Percentiles rank a stretch among this genome's conserved stretches.
Evolutionary conservation across 2,797 vertebrate species (phyloP).

Genomic region (Rhinogobio ventralis): DNA sequence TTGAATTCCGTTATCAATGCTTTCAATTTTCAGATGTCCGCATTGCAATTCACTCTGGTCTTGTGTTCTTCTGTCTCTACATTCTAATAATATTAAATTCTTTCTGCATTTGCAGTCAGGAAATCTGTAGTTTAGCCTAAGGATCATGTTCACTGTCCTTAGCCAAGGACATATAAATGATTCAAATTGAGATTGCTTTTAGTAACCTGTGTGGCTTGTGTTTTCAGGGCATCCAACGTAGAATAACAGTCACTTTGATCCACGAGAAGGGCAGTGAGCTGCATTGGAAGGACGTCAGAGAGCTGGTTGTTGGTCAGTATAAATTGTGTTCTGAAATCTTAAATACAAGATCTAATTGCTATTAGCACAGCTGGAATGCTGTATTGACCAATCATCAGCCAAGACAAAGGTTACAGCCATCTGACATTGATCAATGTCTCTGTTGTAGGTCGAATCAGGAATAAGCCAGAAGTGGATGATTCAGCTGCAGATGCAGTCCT

Average conservation of each 20-base stretch:
- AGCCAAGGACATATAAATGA: slow-evolving; percentile 40
- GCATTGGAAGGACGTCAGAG: slow-evolving; percentile 97
- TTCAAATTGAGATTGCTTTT: slow-evolving; percentile 31
- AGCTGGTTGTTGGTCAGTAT: slow-evolving; percentile 95
- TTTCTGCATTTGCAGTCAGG: not conserved
- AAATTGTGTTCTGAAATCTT: not conserved
- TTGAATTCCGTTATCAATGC: not conserved
- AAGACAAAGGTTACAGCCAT: not conserved
- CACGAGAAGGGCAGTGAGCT: slow-evolving; percentile 97
- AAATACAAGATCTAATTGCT: not conserved
- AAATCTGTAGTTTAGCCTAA: slow-evolving; percentile 11
- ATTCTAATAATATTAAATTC: not conserved
- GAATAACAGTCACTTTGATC: slow-evolving; percentile 96
- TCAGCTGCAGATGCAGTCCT: slow-evolving; percentile 89
- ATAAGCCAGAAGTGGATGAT: slow-evolving; percentile 92
- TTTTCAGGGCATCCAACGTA: slow-evolving; percentile 92
- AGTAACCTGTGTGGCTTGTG: not conserved
- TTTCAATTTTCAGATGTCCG: not conserved
- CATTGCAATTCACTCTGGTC: not conserved
- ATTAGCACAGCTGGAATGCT: not conserved
- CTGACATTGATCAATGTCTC: not conserved
- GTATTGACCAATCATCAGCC: not conserved
- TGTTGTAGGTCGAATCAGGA: slow-evolving; percentile 90
- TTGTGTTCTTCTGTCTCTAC: not conserved
- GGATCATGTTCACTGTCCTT: slow-evolving; percentile 23